These are phyloP conservation scores for Cephus rjabovi DNA, from an alignment of 2,888 invertebrate species.

Conservation along the genomic window DNA sequence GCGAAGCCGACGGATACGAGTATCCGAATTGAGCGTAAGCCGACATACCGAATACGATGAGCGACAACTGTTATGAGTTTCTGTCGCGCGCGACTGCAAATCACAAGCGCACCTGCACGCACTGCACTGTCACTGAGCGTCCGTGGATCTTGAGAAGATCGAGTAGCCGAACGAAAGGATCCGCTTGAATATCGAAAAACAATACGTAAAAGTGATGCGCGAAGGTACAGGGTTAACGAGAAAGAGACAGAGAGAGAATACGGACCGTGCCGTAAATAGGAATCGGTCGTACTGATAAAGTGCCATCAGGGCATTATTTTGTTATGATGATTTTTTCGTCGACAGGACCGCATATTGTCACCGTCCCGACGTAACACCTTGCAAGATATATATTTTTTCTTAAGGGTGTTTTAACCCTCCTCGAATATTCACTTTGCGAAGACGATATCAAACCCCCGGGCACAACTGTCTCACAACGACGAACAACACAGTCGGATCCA, in stretches of 20 bases:
- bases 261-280: conserved; percentile 22
- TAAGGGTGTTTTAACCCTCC: background rate
- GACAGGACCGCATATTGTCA: background rate
- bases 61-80: conserved; percentile 20
- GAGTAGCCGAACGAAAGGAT: background rate
- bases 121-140: conserved; percentile 41
- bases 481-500: background rate
- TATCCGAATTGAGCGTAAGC: conserved; percentile 95
- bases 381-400: background rate
- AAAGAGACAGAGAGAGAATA: background rate
- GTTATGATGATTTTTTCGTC: background rate
- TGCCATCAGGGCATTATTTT: conserved; percentile 47
- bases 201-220: background rate
- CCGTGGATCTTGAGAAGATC: background rate
- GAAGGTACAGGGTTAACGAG: background rate
- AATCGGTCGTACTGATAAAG: conserved; percentile 9
- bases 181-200: background rate
- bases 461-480: conserved; percentile 2
- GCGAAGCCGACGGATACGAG: conserved; percentile 91
- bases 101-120: conserved; percentile 47
- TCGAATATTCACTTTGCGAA: background rate
- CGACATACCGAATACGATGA: conserved; percentile 68
- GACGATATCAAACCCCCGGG: background rate
- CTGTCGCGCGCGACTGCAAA: conserved; percentile 17
- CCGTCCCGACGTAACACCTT: background rate